These are phyloP conservation scores for Halcyon chelicuti DNA, from an alignment of 2,797 vertebrate genomes.

Conservation along the genomic window DNA sequence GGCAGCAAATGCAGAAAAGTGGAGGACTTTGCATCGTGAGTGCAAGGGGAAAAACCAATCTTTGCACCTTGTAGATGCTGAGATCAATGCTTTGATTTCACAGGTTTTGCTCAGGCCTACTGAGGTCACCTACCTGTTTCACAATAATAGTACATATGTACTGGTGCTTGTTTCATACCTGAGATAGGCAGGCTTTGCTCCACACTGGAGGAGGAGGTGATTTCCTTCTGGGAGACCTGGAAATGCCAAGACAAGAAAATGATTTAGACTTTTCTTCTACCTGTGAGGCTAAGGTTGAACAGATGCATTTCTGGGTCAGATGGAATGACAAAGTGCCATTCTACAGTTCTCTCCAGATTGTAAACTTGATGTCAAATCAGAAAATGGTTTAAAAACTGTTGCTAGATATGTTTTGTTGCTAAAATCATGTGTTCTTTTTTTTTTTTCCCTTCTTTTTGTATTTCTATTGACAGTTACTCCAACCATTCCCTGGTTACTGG, in stretches of 20 bases:
- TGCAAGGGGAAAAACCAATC: not conserved
- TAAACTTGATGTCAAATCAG: not conserved
- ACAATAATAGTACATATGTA: conserved; percentile 66
- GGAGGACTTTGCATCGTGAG: not conserved
- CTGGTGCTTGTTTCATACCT: conserved; percentile 69
- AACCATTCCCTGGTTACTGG: not conserved
- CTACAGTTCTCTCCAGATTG: not conserved
- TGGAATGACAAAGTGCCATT: not conserved
- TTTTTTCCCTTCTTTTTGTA: not conserved
- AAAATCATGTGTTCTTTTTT: not conserved
- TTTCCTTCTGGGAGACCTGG: conserved; percentile 21
- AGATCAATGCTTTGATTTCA: not conserved
- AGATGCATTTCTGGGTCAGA: not conserved
- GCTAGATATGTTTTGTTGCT: not conserved
- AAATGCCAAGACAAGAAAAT: not conserved
- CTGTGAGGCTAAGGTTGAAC: not conserved
- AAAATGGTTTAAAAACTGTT: not conserved
- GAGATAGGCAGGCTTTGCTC: conserved; percentile 72
- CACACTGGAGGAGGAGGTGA: conserved; percentile 64
- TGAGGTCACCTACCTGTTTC: conserved; percentile 66
- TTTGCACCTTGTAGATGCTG: not conserved
- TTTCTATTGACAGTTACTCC: not conserved
- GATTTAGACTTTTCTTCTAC: not conserved
- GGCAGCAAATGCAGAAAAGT: not conserved
- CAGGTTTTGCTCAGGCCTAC: not conserved